Evolutionary conservation across 2,797 vertebrate genomes (phyloP).

Genomic region (Diglossa cyanea): DNA sequence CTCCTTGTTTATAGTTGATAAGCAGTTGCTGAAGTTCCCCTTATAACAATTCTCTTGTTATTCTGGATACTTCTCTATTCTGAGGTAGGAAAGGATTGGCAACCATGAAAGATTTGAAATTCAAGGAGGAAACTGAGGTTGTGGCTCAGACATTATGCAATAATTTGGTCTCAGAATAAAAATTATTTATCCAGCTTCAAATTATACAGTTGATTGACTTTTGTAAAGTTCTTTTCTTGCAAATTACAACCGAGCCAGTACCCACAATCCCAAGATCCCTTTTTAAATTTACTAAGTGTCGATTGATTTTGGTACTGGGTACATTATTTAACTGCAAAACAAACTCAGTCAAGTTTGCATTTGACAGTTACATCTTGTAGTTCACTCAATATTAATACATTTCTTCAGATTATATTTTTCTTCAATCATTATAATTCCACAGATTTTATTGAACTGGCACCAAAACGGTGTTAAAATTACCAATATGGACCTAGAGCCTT

Average conservation of each 20-base stretch:
- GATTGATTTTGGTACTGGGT: slow-evolving; percentile 10
- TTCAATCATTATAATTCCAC: not conserved
- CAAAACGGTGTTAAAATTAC: not conserved
- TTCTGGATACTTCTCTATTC: not conserved
- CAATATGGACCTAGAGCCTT: not conserved
- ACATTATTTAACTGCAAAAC: not conserved
- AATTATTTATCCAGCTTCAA: not conserved
- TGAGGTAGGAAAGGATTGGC: not conserved
- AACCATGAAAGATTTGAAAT: not conserved
- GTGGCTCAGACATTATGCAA: slow-evolving; percentile 29
- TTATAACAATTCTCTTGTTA: not conserved
- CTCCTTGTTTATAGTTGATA: not conserved
- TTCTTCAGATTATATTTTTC: not conserved
- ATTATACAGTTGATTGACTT: slow-evolving; percentile 9
- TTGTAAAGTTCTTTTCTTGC: not conserved
- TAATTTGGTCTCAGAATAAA: not conserved
- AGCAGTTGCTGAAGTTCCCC: not conserved
- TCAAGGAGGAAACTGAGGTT: slow-evolving; percentile 8
- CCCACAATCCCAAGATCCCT: not conserved
- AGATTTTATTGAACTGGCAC: not conserved
- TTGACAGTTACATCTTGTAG: not conserved
- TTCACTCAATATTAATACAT: not conserved
- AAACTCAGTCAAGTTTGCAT: not conserved
- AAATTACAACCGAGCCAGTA: not conserved
- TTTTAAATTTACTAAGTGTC: not conserved